Evolutionary conservation across 2,797 vertebrate species (phyloP), one percentile per base, ranked within the genome.

Genomic region (Rhincodon typus): DNA sequence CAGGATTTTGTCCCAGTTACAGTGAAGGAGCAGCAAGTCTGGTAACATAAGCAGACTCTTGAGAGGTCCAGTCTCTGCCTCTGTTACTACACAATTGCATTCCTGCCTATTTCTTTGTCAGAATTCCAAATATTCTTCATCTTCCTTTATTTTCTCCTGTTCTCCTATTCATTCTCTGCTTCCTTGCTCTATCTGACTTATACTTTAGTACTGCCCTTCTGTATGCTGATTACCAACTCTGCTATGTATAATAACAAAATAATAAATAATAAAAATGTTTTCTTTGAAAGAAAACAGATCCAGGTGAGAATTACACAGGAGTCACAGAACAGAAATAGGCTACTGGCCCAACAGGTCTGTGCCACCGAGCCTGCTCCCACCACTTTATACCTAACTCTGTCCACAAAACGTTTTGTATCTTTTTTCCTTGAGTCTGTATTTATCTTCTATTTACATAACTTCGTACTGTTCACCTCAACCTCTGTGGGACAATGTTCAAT

Each of bases 41-140:
- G 7, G 46, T 10, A 3, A 27, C 7, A 27, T 0, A 57, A 53
- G 25, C 86, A 53, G 84, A 25, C 25, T 57, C 38, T 34, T 25
- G 38, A 46, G 82, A 84, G 82, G 82, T 21, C 82, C 19, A 13
- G 46, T 17, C 86, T 57, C 10, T 10, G 25, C 86, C 27, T 88
- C 82, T 84, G 38, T 25, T 27, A 30, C 7, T 30, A 50, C 34
- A 27, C 23, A 34, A 0, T 27, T 3, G 6, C 13, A 13, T 34
- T 38, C 67, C 27, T 57, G 34, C 42, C 42, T 23, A 50, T 17
- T 12, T 23, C 2, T 13, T 25, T 7, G 72, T 42, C 1, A 67
- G 8, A 1, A 23, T 3, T 94, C 12, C 0, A 0, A 93, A 1
- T 2, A 42, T 15, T 30, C 27, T 0, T 82, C 5, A 70, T 0